Conservation (phyloP, 2,797 vertebrate genomes). For the Alca torda region DNA sequence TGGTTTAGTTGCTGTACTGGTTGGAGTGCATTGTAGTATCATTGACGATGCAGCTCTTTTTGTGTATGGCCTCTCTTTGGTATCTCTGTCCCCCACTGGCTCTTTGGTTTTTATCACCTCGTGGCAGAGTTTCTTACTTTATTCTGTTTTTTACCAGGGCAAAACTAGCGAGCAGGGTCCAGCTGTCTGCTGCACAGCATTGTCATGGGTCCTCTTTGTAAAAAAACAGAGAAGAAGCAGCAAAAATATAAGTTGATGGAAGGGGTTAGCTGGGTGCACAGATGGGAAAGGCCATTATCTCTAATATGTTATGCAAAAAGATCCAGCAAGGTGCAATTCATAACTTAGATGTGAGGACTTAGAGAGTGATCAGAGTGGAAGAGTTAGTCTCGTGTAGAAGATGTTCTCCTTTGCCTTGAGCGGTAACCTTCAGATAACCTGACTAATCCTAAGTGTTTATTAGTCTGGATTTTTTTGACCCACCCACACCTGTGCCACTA, state of each 20-base stretch:
- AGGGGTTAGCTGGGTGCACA: neutral
- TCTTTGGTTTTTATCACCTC: neutral
- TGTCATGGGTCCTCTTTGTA: neutral
- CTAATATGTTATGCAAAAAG: accelerated
- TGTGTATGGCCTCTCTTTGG: neutral
- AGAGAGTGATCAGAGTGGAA: neutral
- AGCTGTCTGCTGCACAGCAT: neutral
- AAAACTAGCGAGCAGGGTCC: neutral
- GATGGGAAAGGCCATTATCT: neutral
- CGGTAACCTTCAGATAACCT: neutral
- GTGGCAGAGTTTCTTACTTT: neutral
- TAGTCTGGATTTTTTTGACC: neutral
- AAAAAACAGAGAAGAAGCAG: neutral
- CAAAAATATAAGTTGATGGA: neutral
- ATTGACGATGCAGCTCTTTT: neutral
- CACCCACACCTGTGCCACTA: neutral
- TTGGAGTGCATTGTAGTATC: neutral
- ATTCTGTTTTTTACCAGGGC: neutral
- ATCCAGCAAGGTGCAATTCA: neutral
- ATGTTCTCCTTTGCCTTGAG: neutral
- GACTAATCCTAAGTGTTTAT: neutral
- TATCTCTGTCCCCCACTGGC: neutral
- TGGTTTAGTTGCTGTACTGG: neutral
- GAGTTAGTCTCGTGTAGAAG: neutral
- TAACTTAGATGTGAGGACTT: neutral